phyloP scores from a whole-genome alignment of 2,888 invertebrate species.

The Hypomecis atomaria region DNA sequence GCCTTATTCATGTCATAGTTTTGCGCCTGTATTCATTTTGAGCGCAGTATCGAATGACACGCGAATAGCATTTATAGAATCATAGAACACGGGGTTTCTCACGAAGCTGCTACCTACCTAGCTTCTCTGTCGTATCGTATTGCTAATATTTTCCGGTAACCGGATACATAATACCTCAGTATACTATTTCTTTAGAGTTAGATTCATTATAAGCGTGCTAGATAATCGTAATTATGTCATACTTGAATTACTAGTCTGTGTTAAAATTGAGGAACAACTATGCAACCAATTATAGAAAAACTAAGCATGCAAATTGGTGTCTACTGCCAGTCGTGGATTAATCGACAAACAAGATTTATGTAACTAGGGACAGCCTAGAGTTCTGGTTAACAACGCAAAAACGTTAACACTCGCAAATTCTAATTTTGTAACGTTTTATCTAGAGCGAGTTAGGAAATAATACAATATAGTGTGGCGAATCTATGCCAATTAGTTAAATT shows the following conservation, averaged over 20 bases:
- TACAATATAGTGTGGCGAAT: constrained; percentile 45
- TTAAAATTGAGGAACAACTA: constrained; percentile 6
- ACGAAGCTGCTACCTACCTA: constrained; percentile 14
- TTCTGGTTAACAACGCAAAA: constrained; percentile 19
- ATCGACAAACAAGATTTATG: constrained; percentile 21
- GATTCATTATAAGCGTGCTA: constrained; percentile 19
- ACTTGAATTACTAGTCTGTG: neutral
- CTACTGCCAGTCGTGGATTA: constrained; percentile 13
- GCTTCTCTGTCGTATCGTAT: constrained; percentile 20
- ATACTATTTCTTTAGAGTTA: constrained; percentile 12
- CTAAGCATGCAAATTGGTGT: constrained; percentile 19
- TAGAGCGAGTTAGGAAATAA: constrained; percentile 50
- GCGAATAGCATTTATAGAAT: constrained; percentile 23
- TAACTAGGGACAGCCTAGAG: constrained; percentile 22
- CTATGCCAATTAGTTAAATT: constrained; percentile 48
- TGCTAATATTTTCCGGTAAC: constrained; percentile 30
- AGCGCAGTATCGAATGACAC: constrained; percentile 32
- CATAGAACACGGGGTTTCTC: constrained; percentile 24
- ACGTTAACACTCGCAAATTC: constrained; percentile 45
- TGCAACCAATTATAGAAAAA: constrained; percentile 24
- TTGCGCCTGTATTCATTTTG: constrained; percentile 37
- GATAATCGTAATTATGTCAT: neutral
- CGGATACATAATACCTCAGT: constrained; percentile 20
- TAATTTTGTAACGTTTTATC: constrained; percentile 47
- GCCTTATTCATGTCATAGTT: constrained; percentile 48